Base-by-base conservation (phyloP, 2,113 vertebrate genomes). In the Aramus guarauna region DNA sequence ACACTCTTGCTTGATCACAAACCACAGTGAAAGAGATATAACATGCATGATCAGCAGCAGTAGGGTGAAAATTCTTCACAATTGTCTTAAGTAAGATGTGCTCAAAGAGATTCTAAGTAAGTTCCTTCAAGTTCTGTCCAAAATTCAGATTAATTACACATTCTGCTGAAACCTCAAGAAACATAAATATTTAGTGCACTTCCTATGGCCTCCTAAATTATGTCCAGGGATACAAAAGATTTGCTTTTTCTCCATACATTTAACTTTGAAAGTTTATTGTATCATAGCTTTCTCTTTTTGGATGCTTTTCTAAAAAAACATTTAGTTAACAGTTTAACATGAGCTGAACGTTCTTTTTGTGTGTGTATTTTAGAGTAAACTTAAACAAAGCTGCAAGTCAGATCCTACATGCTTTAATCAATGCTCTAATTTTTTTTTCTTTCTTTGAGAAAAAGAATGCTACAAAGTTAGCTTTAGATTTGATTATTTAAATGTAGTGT, bases 61-160 rank as follows among this genome's bases (percentile, higher is more conserved):
- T 7, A 32, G 53, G 39, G 39, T 85, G 77, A 69, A 90, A 88
- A 58, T 72, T 77, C 21, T 75, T 60, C n/a, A 18, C 39, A 88
- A 72, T 4, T 66, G 77, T 69, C 60, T 76, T 85, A 72, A 67
- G 24, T 24, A 73, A 85, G 37, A 84, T 75, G 48, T 32, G 53
- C 56, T 93, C 73, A 75, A 45, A 92, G 58, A 19, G n/a, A 87
- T 81, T 84, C 56, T 53, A 72, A 73, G 5, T 12, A 43, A 78
- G 22, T 67, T 73, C 34, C 68, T 95, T 74, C 53, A 93, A 81
- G 32, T 69, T 92, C 55, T 80, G 37, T 88, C 59, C 78, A 93
- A 85, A 93, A 85, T 67, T 88, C 63, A 74, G 45, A 83, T 83
- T 82, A 77, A 92, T 88, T 89, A 82, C 59, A 94, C 41, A 88